Conservation (phyloP, 1,140 invertebrate genomes). For the Heliconius himera region DNA sequence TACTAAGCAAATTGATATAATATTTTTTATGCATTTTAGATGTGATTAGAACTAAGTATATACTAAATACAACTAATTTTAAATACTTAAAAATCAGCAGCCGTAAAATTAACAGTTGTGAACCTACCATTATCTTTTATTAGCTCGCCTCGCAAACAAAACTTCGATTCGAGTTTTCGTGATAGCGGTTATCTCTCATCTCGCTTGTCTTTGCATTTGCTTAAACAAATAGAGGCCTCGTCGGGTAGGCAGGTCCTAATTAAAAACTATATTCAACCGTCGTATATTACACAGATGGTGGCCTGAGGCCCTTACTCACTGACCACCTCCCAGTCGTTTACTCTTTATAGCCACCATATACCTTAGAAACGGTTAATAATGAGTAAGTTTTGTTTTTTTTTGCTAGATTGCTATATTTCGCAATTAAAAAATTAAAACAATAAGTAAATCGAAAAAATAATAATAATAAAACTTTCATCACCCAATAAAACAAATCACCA, state of each 20-base stretch:
- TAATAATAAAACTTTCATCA: conserved; percentile 35
- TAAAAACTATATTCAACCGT: conserved; percentile 72
- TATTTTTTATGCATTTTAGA: too few species aligned
- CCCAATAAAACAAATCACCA: conserved; percentile 44
- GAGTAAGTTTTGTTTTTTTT: conserved; percentile 4
- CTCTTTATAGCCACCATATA: conserved; percentile 43
- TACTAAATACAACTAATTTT: too few species aligned
- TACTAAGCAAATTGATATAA: too few species aligned
- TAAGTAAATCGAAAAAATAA: neutral
- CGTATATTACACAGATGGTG: conserved; percentile 67
- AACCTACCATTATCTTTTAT: conserved; percentile 22
- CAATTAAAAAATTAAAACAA: conserved; percentile 15
- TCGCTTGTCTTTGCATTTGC: conserved; percentile 61
- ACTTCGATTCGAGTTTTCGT: conserved; percentile 15
- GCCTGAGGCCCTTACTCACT: conserved; percentile 62
- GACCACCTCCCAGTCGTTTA: conserved; percentile 58
- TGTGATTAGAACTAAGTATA: too few species aligned
- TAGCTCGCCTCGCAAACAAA: conserved; percentile 22
- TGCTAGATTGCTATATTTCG: conserved; percentile 17
- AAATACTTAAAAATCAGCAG: neutral
- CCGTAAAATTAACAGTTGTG: neutral
- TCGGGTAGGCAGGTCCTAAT: conserved; percentile 74
- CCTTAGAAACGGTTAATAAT: conserved; percentile 30
- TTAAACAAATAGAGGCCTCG: conserved; percentile 73
- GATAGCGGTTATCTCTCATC: conserved; percentile 61